phyloP scores from a whole-genome alignment of 2,797 vertebrate species.

The Arnoldichthys spilopterus region DNA sequence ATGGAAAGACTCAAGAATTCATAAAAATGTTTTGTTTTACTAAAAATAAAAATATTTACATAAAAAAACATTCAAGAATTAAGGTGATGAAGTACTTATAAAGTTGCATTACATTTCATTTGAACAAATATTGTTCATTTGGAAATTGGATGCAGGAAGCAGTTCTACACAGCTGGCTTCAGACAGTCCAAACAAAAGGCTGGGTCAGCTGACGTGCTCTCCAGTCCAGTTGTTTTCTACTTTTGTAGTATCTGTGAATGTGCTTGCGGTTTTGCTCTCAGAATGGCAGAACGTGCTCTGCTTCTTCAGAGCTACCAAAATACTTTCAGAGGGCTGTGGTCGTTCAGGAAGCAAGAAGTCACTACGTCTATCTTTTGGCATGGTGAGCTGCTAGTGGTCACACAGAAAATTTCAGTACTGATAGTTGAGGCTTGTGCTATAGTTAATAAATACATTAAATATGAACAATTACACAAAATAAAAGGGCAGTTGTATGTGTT shows the following conservation, averaged over 20 bases:
- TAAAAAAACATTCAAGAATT: slow-evolving; percentile 17
- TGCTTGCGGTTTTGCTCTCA: neutral
- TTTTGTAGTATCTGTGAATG: neutral
- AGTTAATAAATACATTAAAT: slow-evolving; percentile 22
- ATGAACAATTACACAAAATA: neutral
- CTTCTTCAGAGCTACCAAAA: neutral
- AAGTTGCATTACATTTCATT: slow-evolving; percentile 10
- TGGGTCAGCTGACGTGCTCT: slow-evolving; percentile 1
- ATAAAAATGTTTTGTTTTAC: slow-evolving; percentile 40
- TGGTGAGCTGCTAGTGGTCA: neutral
- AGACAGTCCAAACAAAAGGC: slow-evolving; percentile 16
- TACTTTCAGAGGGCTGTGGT: neutral
- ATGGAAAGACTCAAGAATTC: neutral
- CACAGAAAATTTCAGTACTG: neutral
- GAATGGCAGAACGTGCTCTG: neutral
- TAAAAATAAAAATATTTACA: slow-evolving; percentile 42
- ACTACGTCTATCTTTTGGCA: neutral
- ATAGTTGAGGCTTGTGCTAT: neutral
- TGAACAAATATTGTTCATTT: slow-evolving; percentile 34
- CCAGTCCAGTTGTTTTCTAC: neutral
- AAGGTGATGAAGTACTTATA: neutral
- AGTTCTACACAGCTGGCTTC: slow-evolving; percentile 10
- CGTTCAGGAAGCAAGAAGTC: neutral
- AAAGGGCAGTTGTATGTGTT: neutral
- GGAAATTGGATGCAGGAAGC: slow-evolving; percentile 37